Evolutionary conservation across 2,113 vertebrate species (phyloP).

Genomic region (Menidia beryllina): DNA sequence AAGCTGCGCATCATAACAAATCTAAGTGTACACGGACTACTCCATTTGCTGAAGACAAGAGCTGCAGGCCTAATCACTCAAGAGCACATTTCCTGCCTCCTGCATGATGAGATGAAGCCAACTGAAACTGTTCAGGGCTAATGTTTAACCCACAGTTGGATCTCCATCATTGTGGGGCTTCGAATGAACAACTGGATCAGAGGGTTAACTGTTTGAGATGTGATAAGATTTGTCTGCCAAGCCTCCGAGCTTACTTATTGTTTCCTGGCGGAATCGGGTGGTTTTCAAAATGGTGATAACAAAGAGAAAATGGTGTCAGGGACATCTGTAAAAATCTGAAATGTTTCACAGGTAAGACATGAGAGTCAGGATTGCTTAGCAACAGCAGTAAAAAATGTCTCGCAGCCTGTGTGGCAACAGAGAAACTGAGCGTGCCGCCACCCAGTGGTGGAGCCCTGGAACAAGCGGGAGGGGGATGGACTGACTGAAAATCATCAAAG

Average conservation of each 20-base stretch:
- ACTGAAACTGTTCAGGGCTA: conserved; percentile 53
- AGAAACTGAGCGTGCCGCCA: conserved; percentile 68
- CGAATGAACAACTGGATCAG: background rate
- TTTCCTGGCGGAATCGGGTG: background rate
- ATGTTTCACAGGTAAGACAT: conserved; percentile 72
- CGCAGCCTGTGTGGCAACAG: conserved; percentile 50
- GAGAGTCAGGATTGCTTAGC: conserved; percentile 78
- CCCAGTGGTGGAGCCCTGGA: conserved; percentile 61
- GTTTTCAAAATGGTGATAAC: conserved; percentile 61
- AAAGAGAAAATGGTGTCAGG: conserved; percentile 77
- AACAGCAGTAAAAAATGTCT: conserved; percentile 74
- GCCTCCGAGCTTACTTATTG: background rate
- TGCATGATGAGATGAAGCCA: conserved; percentile 61
- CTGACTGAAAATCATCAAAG: background rate
- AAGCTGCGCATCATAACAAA: conserved; percentile 19
- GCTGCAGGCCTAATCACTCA: conserved; percentile 71
- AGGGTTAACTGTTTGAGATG: background rate
- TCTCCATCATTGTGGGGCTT: background rate
- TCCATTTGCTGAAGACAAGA: conserved; percentile 58
- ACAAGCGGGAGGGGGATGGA: background rate
- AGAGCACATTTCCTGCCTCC: conserved; percentile 76
- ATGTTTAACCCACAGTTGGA: conserved; percentile 60
- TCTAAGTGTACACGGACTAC: conserved; percentile 20
- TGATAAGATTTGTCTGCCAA: background rate
- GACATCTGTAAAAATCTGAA: conserved; percentile 71